A percentile compares a stretch with the other conserved stretches of the same genome.
phyloP scores from a whole-genome alignment of 2,797 vertebrate species.

The Sebastiscus tertius region DNA sequence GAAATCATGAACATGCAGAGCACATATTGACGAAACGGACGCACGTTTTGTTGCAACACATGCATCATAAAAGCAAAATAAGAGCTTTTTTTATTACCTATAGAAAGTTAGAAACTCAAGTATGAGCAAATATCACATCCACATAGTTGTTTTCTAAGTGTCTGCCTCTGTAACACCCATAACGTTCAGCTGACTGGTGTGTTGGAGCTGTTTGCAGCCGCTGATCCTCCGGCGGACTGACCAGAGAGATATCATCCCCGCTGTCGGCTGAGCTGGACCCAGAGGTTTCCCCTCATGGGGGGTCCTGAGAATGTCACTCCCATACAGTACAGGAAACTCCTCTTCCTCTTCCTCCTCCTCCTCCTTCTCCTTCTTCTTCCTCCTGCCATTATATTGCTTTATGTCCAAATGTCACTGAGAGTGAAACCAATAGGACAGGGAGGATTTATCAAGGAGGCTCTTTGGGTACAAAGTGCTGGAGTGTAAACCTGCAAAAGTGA shows the following conservation, averaged over 20 bases:
- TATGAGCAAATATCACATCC: not conserved
- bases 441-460: slow-evolving; percentile 45
- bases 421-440: slow-evolving; percentile 50
- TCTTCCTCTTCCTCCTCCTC: slow-evolving; percentile 1
- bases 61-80: not conserved
- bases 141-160: not conserved
- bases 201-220: slow-evolving; percentile 25
- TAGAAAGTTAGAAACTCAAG: not conserved
- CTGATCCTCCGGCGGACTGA: slow-evolving; percentile 37
- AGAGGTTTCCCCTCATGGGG: slow-evolving; percentile 66
- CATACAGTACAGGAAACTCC: slow-evolving; percentile 17
- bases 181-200: slow-evolving; percentile 25
- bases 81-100: not conserved
- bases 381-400: slow-evolving; percentile 46
- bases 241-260: slow-evolving; percentile 59
- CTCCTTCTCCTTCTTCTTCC: not conserved
- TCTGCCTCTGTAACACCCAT: not conserved
- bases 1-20: not conserved
- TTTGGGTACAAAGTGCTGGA: slow-evolving; percentile 7
- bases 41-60: not conserved
- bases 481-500: slow-evolving; percentile 9
- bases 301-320: slow-evolving; percentile 65
- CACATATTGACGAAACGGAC: not conserved
- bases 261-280: slow-evolving; percentile 53
- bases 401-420: slow-evolving; percentile 70